Conservation (phyloP, 2,888 invertebrate species). For the Anthophora plumipes region DNA sequence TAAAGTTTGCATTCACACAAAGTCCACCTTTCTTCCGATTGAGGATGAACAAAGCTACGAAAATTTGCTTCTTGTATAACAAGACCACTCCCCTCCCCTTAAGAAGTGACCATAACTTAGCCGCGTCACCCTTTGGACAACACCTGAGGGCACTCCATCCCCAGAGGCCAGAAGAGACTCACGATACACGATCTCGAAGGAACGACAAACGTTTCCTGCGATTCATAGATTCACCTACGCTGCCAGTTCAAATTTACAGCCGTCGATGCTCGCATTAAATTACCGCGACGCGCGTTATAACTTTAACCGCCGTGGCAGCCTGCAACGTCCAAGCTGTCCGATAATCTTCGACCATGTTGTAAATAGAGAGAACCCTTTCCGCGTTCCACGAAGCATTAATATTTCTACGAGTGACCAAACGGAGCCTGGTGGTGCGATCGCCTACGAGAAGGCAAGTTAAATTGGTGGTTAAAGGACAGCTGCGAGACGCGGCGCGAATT, state of each 20-base stretch:
- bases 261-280: conserved; percentile 47
- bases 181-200: conserved; percentile 11
- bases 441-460: conserved; percentile 41
- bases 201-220: conserved; percentile 54
- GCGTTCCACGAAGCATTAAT: conserved; percentile 56
- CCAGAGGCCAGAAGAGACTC: conserved; percentile 1
- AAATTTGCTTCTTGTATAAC: too few relatives aligned
- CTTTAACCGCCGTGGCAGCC: conserved; percentile 28
- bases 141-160: conserved; percentile 30
- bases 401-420: conserved; percentile 35
- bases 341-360: conserved; percentile 43
- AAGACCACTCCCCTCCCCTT: not conserved
- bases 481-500: conserved; percentile 46
- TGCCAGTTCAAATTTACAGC: conserved; percentile 43
- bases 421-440: not conserved
- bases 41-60: not conserved
- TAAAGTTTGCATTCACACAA: not conserved
- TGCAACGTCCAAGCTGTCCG: conserved; percentile 33
- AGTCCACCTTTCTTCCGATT: too few relatives aligned
- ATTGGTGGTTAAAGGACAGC: conserved; percentile 52
- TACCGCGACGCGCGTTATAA: conserved; percentile 46
- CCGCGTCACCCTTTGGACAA: conserved; percentile 21
- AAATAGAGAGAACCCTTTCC: conserved; percentile 38
- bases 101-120: conserved; percentile 35
- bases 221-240: conserved; percentile 59